Percentiles rank a stretch among this genome's conserved stretches.
Evolutionary conservation across 2,888 invertebrate genomes (phyloP).

Genomic region (Toxonevra muliebris): DNA sequence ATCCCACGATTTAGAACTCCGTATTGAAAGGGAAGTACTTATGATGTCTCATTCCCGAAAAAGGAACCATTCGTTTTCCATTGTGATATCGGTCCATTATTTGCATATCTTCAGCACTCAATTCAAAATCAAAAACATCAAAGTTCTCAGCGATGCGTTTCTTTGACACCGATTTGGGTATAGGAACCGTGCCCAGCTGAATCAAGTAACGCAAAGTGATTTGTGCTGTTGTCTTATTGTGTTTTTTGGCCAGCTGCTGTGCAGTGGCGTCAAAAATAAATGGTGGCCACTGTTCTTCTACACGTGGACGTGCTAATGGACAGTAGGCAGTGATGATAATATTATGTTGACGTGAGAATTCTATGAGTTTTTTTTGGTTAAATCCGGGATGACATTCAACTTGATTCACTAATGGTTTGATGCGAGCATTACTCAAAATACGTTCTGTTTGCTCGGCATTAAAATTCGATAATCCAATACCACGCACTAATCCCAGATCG

Average conservation of each 20-base stretch:
- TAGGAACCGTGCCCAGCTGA: conserved; percentile 67
- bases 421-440: conserved; percentile 54
- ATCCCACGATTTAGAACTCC: conserved; percentile 45
- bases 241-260: conserved; percentile 69
- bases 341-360: conserved; percentile 72
- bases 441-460: conserved; percentile 60
- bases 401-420: conserved; percentile 62
- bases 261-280: conserved; percentile 63
- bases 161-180: conserved; percentile 69
- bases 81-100: conserved; percentile 52
- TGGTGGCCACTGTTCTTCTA: conserved; percentile 67
- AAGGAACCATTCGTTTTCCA: conserved; percentile 55
- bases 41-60: conserved; percentile 55
- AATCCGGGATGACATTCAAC: conserved; percentile 63
- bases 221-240: conserved; percentile 72
- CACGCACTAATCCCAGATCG: conserved; percentile 53
- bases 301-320: conserved; percentile 74
- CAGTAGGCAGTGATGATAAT: conserved; percentile 77
- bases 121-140: conserved; percentile 69
- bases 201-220: conserved; percentile 71
- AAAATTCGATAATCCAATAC: conserved; percentile 61
- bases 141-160: conserved; percentile 68
- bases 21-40: conserved; percentile 59
- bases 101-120: conserved; percentile 67
- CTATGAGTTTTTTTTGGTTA: conserved; percentile 68